Evolutionary conservation across 2,888 invertebrate species (phyloP), one percentile per base, ranked within the genome.

Genomic region (Apoda limacodes): DNA sequence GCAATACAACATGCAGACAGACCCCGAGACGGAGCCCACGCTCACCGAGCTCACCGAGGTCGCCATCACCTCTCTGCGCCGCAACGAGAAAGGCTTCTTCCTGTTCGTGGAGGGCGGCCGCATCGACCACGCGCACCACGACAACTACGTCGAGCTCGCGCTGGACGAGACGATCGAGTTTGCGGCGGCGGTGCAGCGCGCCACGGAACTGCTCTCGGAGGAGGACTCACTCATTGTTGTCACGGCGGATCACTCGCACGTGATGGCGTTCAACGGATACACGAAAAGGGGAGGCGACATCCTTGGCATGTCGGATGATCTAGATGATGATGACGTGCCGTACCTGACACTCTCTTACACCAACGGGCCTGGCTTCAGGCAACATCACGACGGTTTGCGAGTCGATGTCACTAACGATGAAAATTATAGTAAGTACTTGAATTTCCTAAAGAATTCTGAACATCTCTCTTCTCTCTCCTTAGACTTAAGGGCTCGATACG

Each of bases 171-270:
- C 88, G 0, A 59, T 88, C 1, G 85, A 87, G 50, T 69, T 90
- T 47, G 82, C 85, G 39, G 65, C 71, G 9, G 87, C 92, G 15
- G 76, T 88, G 22, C 41, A 35, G 21, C 60, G 60, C 28, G 69
- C 91, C 3, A 46, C 74, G 12, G 50, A 39, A 28, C 59, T 70
- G 35, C 50, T 70, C 10, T 29, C 65, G 22, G 69, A 70, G 14
- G 70, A 85, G 1, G 91, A 94, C 38, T 92, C 93, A 0, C 68
- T 94, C 22, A 81, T 93, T 7, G 83, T 93, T 11, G 91, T 90
- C 14, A 89, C 90, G 0, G 80, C 90, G 0, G 92, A 92, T 66
- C 92, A 92, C 57, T 84, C 89, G 1, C 91, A 92, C 59, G 85
- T 86, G 0, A 85, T 92, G 82, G 74, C 83, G 13, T 68, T 85